Evolutionary conservation across 2,888 invertebrate genomes (phyloP).

Genomic region (Ferdinandea cuprea): DNA sequence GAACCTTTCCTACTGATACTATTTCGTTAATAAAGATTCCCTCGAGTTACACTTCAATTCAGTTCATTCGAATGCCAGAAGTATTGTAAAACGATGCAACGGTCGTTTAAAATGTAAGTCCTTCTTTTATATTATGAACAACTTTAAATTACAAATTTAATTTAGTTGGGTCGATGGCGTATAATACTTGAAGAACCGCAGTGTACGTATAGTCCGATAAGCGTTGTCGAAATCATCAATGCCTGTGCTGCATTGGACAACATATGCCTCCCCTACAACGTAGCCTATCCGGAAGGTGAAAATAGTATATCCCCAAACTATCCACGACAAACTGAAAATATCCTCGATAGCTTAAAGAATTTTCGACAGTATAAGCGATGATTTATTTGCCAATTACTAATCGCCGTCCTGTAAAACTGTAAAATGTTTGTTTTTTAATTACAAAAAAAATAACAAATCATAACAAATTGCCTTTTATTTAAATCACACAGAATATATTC

Average conservation of each 20-base stretch:
- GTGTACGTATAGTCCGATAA: neutral
- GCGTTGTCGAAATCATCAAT: too few species aligned
- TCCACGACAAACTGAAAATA: neutral
- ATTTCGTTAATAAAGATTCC: neutral
- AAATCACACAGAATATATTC: too few species aligned
- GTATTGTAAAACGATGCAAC: neutral
- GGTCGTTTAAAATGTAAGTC: neutral
- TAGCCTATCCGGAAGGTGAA: too few species aligned
- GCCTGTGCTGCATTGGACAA: too few species aligned
- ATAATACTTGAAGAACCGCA: slow-evolving; percentile 2
- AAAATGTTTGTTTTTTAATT: too few species aligned
- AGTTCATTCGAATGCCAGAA: slow-evolving; percentile 6
- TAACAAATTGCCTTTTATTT: too few species aligned
- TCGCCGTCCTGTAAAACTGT: neutral
- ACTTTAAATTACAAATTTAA: neutral
- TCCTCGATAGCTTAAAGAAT: neutral
- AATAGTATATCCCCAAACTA: too few species aligned
- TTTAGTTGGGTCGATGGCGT: slow-evolving; percentile 3
- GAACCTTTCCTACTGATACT: neutral
- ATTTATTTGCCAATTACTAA: neutral
- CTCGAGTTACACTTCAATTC: neutral
- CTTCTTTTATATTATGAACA: slow-evolving; percentile 1
- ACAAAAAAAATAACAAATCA: too few species aligned
- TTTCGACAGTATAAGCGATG: neutral
- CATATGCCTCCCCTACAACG: neutral